A percentile compares a stretch with the other conserved stretches of the same genome.
These are phyloP conservation scores for Glomeris maerens DNA, from an alignment of 1,140 invertebrate genomes.

Conservation along the genomic window DNA sequence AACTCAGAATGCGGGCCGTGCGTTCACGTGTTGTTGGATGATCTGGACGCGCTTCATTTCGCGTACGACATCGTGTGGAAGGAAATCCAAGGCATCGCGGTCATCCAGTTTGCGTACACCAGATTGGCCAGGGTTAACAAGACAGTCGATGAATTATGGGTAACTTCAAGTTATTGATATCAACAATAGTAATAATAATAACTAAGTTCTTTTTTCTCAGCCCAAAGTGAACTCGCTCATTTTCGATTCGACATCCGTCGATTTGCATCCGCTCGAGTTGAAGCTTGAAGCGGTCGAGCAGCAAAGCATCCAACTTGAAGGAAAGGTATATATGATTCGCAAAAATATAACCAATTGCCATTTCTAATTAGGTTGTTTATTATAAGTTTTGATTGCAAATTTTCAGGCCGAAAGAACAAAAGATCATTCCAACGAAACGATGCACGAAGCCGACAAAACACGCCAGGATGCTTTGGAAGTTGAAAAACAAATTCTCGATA, in stretches of 20 bases:
- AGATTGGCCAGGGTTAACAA: constrained; percentile 57
- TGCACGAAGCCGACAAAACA: constrained; percentile 19
- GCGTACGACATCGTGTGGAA: constrained; percentile 46
- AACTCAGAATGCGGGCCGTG: constrained; percentile 78
- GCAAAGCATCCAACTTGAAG: constrained; percentile 38
- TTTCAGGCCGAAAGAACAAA: constrained; percentile 25
- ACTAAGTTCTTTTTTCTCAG: constrained; percentile 16
- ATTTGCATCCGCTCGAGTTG: constrained; percentile 42
- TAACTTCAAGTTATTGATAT: constrained; percentile 16
- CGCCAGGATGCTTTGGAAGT: constrained; percentile 25
- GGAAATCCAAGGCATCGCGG: constrained; percentile 55
- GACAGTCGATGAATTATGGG: constrained; percentile 41
- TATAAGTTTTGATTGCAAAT: too few relatives aligned
- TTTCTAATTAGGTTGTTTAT: too few relatives aligned
- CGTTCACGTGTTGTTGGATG: constrained; percentile 69
- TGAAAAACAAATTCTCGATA: constrained; percentile 27
- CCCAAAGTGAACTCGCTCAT: constrained; percentile 46
- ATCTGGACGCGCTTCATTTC: constrained; percentile 55
- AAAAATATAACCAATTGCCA: too few relatives aligned
- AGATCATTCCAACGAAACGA: constrained; percentile 24
- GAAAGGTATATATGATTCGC: constrained; percentile 40
- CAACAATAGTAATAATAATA: neutral
- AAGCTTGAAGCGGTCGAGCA: constrained; percentile 42
- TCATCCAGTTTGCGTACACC: constrained; percentile 61
- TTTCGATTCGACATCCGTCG: constrained; percentile 43